Evolutionary conservation across 2,113 vertebrate species (phyloP).

Genomic region (Brachyhypopomus occidentalis): DNA sequence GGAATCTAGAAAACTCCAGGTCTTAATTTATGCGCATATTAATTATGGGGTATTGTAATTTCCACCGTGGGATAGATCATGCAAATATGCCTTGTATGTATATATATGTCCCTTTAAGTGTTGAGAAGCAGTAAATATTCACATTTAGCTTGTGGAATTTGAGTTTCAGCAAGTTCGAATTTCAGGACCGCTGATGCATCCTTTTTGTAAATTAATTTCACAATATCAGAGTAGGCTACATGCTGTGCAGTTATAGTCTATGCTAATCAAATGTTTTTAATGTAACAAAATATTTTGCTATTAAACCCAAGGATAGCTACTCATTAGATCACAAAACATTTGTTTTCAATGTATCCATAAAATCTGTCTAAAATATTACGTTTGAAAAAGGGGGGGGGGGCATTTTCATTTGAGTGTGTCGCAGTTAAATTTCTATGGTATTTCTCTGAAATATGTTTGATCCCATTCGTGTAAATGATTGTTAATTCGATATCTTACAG

Average conservation of each 20-base stretch:
- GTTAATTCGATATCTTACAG: background rate
- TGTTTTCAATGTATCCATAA: too few relatives aligned
- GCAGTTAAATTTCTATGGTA: background rate
- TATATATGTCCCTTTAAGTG: slow-evolving; percentile 49
- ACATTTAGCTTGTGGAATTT: slow-evolving; percentile 3
- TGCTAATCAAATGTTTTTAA: too few relatives aligned
- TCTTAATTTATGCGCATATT: slow-evolving; percentile 85
- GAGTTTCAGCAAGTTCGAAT: background rate
- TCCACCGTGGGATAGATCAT: slow-evolving; percentile 79
- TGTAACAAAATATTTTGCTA: too few relatives aligned
- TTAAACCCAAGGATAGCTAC: too few relatives aligned
- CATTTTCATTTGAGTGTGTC: too few relatives aligned
- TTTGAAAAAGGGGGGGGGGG: too few relatives aligned
- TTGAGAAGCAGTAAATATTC: slow-evolving; percentile 10
- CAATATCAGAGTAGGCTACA: too few relatives aligned
- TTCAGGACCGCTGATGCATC: background rate
- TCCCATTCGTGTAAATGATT: background rate
- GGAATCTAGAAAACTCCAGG: slow-evolving; percentile 70
- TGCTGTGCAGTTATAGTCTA: too few relatives aligned
- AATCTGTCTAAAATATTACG: too few relatives aligned
- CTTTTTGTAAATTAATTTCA: background rate
- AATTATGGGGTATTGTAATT: slow-evolving; percentile 79
- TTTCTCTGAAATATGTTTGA: background rate
- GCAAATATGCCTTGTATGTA: slow-evolving; percentile 69
- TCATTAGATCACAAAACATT: too few relatives aligned